These are phyloP conservation scores for Orthosia gracilis DNA, from an alignment of 2,888 invertebrate genomes.

Conservation along the genomic window DNA sequence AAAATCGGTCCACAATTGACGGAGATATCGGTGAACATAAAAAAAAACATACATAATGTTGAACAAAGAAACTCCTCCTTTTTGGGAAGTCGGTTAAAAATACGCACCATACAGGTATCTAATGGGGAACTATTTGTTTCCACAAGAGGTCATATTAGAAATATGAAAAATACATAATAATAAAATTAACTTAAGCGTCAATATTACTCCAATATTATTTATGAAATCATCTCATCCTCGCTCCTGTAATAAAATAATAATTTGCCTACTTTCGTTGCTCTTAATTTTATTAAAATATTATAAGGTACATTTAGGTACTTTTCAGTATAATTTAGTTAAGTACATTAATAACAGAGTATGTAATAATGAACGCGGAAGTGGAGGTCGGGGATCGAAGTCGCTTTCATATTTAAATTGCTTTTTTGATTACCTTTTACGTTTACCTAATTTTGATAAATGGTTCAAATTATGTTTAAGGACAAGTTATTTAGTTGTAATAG, in stretches of 20 bases:
- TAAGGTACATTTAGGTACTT: conserved; percentile 21
- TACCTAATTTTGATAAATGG: conserved; percentile 19
- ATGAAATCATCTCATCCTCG: not conserved
- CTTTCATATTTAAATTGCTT: conserved; percentile 43
- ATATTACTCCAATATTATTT: not conserved
- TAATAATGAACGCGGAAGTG: conserved; percentile 27
- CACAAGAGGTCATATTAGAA: no score
- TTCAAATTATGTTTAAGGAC: conserved; percentile 10
- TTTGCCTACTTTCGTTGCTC: conserved; percentile 1
- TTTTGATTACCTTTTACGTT: conserved; percentile 38
- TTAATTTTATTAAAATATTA: conserved; percentile 42
- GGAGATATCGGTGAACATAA: no score
- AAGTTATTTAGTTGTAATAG: not conserved
- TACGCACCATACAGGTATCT: no score
- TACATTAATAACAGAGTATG: conserved; percentile 27
- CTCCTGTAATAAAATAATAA: conserved; percentile 16
- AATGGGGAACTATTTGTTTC: no score
- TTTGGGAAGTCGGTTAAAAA: no score
- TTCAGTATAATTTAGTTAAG: conserved; percentile 23
- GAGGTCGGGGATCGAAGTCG: conserved; percentile 17
- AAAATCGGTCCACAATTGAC: no score
- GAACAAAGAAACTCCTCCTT: no score
- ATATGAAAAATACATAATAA: no score
- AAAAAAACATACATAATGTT: no score
- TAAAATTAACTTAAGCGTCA: not conserved